A percentile compares a stretch with the other conserved stretches of the same genome.
Conservation (phyloP, 2,888 invertebrate genomes). For the Lypha dubia region DNA sequence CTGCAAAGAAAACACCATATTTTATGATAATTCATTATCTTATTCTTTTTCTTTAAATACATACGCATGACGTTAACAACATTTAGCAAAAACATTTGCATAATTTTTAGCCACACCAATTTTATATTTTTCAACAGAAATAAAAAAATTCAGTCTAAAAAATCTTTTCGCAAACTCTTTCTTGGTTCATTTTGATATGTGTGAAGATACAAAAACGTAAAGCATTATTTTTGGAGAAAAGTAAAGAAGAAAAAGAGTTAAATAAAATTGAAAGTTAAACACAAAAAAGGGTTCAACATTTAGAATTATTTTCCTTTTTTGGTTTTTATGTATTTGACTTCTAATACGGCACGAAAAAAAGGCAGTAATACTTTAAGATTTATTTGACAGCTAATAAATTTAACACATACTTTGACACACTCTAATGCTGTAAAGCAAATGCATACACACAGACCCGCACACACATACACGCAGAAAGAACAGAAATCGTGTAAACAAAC, state of each 20-base stretch:
- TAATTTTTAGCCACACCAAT: slow-evolving; percentile 51
- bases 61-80: slow-evolving; percentile 34
- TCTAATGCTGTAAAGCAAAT: slow-evolving; percentile 1
- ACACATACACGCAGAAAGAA: background rate
- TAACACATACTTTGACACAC: slow-evolving; percentile 77
- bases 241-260: background rate
- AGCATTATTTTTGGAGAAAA: background rate
- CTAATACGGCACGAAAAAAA: slow-evolving; percentile 69
- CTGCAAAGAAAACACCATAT: slow-evolving; percentile 41
- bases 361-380: slow-evolving; percentile 79
- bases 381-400: slow-evolving; percentile 83
- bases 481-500: slow-evolving; percentile 42
- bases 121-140: background rate
- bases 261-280: slow-evolving; percentile 59
- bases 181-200: background rate
- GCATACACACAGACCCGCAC: background rate
- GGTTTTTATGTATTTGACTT: slow-evolving; percentile 48
- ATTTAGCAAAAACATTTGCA: slow-evolving; percentile 54
- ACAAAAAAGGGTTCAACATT: slow-evolving; percentile 58
- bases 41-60: slow-evolving; percentile 47
- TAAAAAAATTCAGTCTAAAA: slow-evolving; percentile 5
- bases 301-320: slow-evolving; percentile 28
- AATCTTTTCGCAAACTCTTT: slow-evolving; percentile 16
- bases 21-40: slow-evolving; percentile 69
- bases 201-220: slow-evolving; percentile 19